phyloP scores from a whole-genome alignment of 1,140 invertebrate genomes.

The Oryctes rhinoceros region DNA sequence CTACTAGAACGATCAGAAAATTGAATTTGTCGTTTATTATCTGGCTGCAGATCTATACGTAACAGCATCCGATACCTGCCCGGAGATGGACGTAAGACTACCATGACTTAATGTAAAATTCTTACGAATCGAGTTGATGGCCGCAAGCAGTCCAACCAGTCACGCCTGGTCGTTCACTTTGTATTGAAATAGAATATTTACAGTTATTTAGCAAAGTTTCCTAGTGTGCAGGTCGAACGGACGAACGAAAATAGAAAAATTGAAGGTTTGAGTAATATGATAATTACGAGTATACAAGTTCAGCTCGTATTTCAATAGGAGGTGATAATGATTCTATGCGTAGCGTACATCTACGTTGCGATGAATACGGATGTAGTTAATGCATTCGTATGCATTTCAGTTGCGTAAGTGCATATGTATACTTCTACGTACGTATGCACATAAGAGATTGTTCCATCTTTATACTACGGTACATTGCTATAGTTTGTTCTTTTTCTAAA shows the following conservation, averaged over 20 bases:
- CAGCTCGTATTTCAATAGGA: background rate
- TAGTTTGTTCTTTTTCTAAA: too few relatives aligned
- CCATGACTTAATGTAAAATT: background rate
- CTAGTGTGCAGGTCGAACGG: background rate
- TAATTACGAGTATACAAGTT: background rate
- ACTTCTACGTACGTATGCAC: background rate
- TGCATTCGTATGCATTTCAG: background rate
- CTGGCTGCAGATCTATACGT: background rate
- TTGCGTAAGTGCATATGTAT: background rate
- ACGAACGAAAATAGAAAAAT: background rate
- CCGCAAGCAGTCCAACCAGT: background rate
- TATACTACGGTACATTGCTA: too few relatives aligned
- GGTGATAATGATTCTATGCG: background rate
- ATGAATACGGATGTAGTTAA: background rate
- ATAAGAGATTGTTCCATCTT: too few relatives aligned
- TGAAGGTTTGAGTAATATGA: background rate
- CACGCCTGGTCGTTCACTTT: background rate
- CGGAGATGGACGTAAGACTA: background rate
- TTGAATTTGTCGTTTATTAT: background rate
- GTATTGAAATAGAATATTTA: constrained; percentile 16
- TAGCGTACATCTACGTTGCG: background rate
- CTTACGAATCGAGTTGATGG: background rate
- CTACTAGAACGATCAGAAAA: background rate
- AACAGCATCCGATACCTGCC: background rate
- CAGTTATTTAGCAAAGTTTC: constrained; percentile 1